Conservation (phyloP, 2,113 vertebrate species). For the Phalacrocorax carbo region DNA sequence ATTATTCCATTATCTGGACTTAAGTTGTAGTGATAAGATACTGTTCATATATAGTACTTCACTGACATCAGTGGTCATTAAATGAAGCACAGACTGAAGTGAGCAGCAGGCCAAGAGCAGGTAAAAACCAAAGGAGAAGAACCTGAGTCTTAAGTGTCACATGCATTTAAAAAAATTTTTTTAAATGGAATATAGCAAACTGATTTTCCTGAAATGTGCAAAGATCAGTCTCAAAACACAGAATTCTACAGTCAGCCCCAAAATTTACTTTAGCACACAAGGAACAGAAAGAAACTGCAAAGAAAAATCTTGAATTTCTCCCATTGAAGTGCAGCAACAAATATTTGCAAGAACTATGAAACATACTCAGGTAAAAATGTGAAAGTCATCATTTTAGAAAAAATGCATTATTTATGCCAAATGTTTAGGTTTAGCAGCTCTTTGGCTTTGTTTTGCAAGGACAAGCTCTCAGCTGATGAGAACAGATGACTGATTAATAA, state of each 20-base stretch:
- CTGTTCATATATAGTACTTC: not conserved
- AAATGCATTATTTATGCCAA: not conserved
- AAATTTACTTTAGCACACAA: not conserved
- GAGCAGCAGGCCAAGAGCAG: not conserved
- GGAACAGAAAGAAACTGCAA: not conserved
- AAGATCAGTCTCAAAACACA: not conserved
- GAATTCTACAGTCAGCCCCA: not conserved
- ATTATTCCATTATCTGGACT: not conserved
- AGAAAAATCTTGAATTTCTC: not conserved
- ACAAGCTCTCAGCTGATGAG: not conserved
- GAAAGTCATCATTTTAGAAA: not conserved
- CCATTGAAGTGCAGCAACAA: not conserved
- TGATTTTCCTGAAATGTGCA: not conserved
- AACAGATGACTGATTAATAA: conserved; percentile 6
- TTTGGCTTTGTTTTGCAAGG: not conserved
- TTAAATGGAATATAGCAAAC: not conserved
- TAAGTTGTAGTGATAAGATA: not conserved
- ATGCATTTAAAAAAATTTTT: not conserved
- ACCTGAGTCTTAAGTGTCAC: not conserved
- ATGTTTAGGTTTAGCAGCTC: not conserved
- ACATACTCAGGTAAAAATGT: not conserved
- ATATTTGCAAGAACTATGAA: not conserved
- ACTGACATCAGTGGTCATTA: not conserved
- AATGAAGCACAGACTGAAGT: not conserved
- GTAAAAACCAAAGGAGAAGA: not conserved